Evolutionary conservation across 1,140 invertebrate species (phyloP), one percentile per base, ranked within the genome.

Genomic region (Andrena cerasifolii): DNA sequence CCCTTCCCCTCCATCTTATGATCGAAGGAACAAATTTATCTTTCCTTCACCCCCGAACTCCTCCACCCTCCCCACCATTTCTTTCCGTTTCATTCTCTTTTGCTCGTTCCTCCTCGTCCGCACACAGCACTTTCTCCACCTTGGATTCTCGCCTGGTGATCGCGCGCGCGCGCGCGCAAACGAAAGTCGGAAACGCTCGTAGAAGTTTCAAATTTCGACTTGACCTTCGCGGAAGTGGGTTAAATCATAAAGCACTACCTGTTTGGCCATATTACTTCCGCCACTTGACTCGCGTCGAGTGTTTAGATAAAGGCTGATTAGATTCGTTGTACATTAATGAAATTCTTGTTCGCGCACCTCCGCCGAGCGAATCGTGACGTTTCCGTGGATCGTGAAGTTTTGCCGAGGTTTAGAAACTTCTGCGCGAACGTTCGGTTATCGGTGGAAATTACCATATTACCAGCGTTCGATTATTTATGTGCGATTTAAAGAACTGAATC

Each of bases 141-240:
- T 80, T 65, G 73, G 79, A 87, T 89, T 88, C 80, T 73, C 82
- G 59, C 49, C 59, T n/a, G 56, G 36, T 43, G 67, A 84, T 86
- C 75, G 67, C 33, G 28, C 47, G 49, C 61, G 62, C 75, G 67
- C 33, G 28, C 47, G 49, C 61, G 62, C 36, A 40, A 80, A 86
- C 74, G 84, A 88, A 85, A 87, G 84, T 87, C 84, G 86, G 87
- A 87, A 87, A 71, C 80, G 54, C 82, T 81, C 84, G 74, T 84
- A 78, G 49, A 71, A 84, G 79, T 89, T 89, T 89, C 86, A 87
- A 88, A 90, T 86, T 88, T 88, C 77, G 79, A 67, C 74, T 63
- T 79, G 83, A 85, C 83, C 82, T 85, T 82, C 79, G 65, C 36
- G n/a, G 49, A 85, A 85, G 84, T 85, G 78, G 83, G 83, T 85